Conservation (phyloP, 2,113 vertebrate species). For the Microtus richardsoni region DNA sequence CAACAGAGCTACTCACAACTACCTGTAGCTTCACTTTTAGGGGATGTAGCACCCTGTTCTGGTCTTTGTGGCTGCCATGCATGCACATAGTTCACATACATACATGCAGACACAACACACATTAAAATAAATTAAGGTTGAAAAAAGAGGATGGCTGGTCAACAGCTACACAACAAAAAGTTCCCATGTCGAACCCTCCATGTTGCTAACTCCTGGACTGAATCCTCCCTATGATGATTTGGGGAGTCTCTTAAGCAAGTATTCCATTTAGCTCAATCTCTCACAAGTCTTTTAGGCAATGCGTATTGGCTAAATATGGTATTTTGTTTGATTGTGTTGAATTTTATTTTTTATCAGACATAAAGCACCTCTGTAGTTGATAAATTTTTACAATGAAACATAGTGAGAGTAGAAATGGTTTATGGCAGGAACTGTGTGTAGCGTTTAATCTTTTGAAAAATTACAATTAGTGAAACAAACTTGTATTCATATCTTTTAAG, state of each 20-base stretch:
- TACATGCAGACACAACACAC: neutral
- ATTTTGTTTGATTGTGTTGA: neutral
- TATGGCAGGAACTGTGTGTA: neutral
- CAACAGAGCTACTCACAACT: too few species aligned
- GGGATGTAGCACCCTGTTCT: neutral
- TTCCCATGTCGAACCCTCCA: neutral
- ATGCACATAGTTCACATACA: neutral
- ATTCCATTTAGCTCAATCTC: neutral
- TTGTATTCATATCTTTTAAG: slow-evolving; percentile 20
- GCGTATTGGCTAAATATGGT: neutral
- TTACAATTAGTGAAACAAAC: neutral
- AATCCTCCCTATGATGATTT: neutral
- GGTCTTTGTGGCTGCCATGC: neutral
- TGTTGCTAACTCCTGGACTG: neutral
- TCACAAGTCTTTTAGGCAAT: neutral
- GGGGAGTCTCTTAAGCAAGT: neutral
- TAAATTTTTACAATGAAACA: neutral
- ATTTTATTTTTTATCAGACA: neutral
- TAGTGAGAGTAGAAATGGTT: neutral
- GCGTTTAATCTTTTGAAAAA: slow-evolving; percentile 10
- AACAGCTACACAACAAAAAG: neutral
- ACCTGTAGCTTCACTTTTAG: too few species aligned
- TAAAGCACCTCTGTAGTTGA: neutral
- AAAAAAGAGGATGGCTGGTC: neutral
- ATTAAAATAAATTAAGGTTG: neutral